These are phyloP conservation scores for Orientallactaga sibirica DNA, from an alignment of 2,797 vertebrate species.

Conservation along the genomic window DNA sequence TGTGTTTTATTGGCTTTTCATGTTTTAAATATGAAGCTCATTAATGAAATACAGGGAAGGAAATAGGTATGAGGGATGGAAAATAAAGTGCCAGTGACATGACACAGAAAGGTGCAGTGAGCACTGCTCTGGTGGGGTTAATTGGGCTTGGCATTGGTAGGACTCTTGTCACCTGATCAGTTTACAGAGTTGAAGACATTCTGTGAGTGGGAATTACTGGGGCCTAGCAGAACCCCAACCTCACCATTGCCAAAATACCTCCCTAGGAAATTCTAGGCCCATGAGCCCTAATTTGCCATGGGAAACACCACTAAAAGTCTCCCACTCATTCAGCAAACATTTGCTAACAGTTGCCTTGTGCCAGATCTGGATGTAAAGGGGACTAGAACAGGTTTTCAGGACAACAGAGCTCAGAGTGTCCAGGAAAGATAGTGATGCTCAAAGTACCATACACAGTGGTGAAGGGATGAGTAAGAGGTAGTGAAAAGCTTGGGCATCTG, in stretches of 20 bases:
- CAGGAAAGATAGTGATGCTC: not conserved
- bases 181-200: conserved; percentile 59
- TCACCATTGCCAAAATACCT: conserved; percentile 28
- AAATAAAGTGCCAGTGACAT: conserved; percentile 67
- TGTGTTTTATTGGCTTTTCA: conserved; percentile 77
- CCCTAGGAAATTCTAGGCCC: conserved; percentile 46
- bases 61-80: conserved; percentile 73
- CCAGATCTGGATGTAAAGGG: not conserved
- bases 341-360: not conserved
- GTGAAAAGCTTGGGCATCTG: conserved; percentile 41
- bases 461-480: not conserved
- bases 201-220: conserved; percentile 51
- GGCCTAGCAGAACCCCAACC: conserved; percentile 3
- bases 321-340: not conserved
- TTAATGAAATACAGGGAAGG: conserved; percentile 69
- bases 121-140: conserved; percentile 59
- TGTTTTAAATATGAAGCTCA: conserved; percentile 77
- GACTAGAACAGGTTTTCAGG: not conserved
- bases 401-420: not conserved
- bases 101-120: conserved; percentile 52
- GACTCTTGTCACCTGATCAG: conserved; percentile 62
- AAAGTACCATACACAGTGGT: not conserved
- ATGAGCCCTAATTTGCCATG: not conserved
- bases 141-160: conserved; percentile 53
- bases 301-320: conserved; percentile 26